Conservation (phyloP, 2,797 vertebrate genomes). For the Rallus crepitans region DNA sequence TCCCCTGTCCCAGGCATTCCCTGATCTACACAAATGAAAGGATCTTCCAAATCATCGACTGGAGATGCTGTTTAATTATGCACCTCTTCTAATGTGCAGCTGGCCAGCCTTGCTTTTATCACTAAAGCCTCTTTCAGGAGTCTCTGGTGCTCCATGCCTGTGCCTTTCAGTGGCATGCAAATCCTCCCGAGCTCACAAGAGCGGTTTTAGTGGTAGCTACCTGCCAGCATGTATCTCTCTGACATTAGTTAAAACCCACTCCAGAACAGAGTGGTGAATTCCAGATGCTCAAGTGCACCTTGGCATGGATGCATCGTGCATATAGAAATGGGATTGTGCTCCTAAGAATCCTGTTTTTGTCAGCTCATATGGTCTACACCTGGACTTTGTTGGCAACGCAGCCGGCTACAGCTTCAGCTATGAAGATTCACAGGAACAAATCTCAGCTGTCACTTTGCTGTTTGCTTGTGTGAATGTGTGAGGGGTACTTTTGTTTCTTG, state of each 20-base stretch:
- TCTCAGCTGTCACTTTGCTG: background rate
- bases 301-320: background rate
- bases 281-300: background rate
- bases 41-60: background rate
- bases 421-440: slow-evolving; percentile 5
- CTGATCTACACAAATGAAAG: background rate
- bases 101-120: background rate
- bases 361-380: slow-evolving; percentile 7
- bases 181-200: background rate
- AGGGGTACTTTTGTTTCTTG: background rate
- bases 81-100: background rate
- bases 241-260: background rate
- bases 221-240: background rate
- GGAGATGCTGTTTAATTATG: background rate
- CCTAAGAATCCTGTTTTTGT: background rate
- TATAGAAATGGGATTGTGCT: background rate
- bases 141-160: background rate
- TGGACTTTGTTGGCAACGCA: background rate
- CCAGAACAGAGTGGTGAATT: background rate
- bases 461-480: background rate
- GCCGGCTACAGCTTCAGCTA: background rate
- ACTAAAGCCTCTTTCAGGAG: background rate
- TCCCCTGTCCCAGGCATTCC: background rate
- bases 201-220: background rate
- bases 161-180: background rate